Conservation (phyloP, 2,113 vertebrate species). For the Phyllopteryx taeniolatus region DNA sequence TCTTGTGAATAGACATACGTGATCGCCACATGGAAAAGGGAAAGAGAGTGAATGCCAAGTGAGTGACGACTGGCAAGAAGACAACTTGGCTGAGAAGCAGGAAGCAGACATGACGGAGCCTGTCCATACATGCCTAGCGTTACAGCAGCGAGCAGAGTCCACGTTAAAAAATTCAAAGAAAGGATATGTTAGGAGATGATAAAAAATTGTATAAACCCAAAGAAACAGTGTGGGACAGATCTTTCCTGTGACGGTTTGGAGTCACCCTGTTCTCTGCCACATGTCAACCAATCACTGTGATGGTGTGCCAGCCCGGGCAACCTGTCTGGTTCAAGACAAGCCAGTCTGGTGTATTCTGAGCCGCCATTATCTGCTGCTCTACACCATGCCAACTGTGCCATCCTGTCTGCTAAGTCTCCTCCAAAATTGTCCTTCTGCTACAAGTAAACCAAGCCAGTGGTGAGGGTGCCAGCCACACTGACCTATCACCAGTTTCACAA, state of each 20-base stretch:
- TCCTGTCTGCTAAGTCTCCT: constrained; percentile 62
- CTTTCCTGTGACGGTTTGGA: constrained; percentile 3
- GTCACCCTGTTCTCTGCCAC: background rate
- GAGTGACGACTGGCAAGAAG: constrained; percentile 51
- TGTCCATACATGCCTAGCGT: constrained; percentile 48
- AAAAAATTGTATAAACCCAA: background rate
- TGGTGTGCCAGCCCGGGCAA: constrained; percentile 30
- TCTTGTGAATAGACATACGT: constrained; percentile 55
- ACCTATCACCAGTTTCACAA: constrained; percentile 45
- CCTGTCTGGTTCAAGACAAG: constrained; percentile 46
- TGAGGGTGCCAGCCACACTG: constrained; percentile 48
- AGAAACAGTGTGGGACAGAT: background rate
- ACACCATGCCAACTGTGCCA: constrained; percentile 63
- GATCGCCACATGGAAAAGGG: constrained; percentile 61
- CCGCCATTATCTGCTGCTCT: constrained; percentile 32
- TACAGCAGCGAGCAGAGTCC: constrained; percentile 31
- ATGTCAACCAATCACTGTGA: constrained; percentile 19
- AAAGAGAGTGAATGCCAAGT: constrained; percentile 50
- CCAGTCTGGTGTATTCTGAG: constrained; percentile 60
- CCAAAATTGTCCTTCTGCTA: constrained; percentile 66
- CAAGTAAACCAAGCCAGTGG: constrained; percentile 53
- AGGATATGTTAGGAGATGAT: background rate
- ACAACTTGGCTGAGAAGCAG: constrained; percentile 58
- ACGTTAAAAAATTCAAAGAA: background rate
- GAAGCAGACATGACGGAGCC: constrained; percentile 56